Evolutionary conservation across 2,888 invertebrate genomes (phyloP), one percentile per base, ranked within the genome.

Genomic region (Bombyx huttoni): DNA sequence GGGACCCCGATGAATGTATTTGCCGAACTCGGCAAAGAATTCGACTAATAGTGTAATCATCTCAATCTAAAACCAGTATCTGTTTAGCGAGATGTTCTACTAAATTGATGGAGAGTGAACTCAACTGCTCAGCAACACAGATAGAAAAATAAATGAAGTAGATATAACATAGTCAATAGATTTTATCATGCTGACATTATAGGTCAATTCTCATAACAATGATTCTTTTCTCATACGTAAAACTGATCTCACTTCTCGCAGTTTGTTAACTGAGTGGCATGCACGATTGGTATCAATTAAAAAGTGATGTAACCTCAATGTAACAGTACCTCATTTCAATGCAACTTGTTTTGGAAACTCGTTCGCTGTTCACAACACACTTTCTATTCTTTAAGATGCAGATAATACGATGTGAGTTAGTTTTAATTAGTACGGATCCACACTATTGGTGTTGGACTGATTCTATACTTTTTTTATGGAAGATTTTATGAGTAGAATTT

Each of bases 241-340:
- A 40, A 40, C 40, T 40, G 40, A 40, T 40, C 40, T 40, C 40
- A 40, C 40, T 12, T 52, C 14, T n/a, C 40, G 35, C 12, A 35
- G 47, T 51, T 50, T 50, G 50, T 50, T 50, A 46, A n/a, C 50
- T 48, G 33, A 48, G 46, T 50, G 46, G 50, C 50, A 13, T 46
- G 34, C 50, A 12, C 35, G 47, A 10, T 46, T 34, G 7, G 50
- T n/a, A 46, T 46, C 47, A 14, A 47, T 51, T 47, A 34, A 51
- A 46, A 12, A 34, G 14, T 51, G 50, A 51, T 34, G 50, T 51
- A 47, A 51, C 50, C 40, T 10, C 24, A 40, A 40, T 40, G 40
- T 40, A 40, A 40, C 40, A 40, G 6, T 8, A 12, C 8, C 40
- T 40, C 40, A 7, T 10, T 40, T 40, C 40, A 40, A 12, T 40